Evolutionary conservation across 1,140 invertebrate species (phyloP), one percentile per base, ranked within the genome.

Genomic region (Asobara japonica): DNA sequence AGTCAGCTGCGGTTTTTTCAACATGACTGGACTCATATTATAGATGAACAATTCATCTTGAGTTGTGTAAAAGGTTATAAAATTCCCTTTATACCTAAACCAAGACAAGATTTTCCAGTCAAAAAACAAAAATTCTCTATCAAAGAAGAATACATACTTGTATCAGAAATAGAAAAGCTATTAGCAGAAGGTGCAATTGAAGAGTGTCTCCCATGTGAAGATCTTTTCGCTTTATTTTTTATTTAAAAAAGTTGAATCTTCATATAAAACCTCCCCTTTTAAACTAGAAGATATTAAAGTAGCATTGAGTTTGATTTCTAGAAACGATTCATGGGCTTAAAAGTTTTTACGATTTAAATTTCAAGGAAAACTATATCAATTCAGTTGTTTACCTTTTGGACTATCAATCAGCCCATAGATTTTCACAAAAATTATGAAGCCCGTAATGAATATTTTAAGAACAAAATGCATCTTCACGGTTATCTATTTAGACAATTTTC

Each of bases 121-220:
- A 56, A 67, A 66, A 20, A 76, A 62, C 79, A 76, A 68, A 76
- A 38, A 38, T 80, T 80, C 71, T 82, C 81, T 74, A 75, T 79
- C 64, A 80, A 65, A 3, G 48, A 71, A 56, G 16, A 3, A 41
- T 66, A 56, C 41, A 51, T 61, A 65, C 33, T 71, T 66, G 6
- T 33, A 41, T 60, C 20, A 51, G 67, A 75, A 61, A 65, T 74
- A 20, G 30, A 74, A 30, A 73, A 74, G 65, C 56, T 77, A 61
- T 48, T 74, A 38, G 66, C 1, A 10, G 75, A 72, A 74, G 71
- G 62, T 10, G 65, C 71, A 7, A 65, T 77, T 61, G 64, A 72
- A 36, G n/a, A 68, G 31, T 45, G 5, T 62, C 56, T 30, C 18
- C 18, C 69, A 5, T 38, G 13, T 29, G 56, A 68, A 25, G 65